A percentile compares a stretch with the other conserved stretches of the same genome.
phyloP scores from a whole-genome alignment of 2,113 vertebrate genomes.

The Albula glossodonta region DNA sequence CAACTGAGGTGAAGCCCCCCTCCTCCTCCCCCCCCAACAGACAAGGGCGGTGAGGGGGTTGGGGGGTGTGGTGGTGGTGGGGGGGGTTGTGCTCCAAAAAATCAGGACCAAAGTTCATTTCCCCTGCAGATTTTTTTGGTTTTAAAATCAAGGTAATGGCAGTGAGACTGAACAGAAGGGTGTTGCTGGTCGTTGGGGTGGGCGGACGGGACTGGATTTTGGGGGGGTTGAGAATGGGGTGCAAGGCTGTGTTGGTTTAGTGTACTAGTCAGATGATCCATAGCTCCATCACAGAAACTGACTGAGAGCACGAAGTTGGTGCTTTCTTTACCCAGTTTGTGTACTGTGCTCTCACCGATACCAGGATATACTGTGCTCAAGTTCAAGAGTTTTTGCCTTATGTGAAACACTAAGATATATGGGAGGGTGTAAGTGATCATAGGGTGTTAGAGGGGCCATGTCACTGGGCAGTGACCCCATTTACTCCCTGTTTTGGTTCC shows the following conservation, averaged over 20 bases:
- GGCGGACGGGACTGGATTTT: not conserved
- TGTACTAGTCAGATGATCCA: not conserved
- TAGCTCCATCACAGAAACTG: too few relatives aligned
- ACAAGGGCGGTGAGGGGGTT: not conserved
- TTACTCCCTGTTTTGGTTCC: too few relatives aligned
- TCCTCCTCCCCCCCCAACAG: conserved; percentile 6
- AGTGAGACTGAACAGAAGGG: conserved; percentile 4
- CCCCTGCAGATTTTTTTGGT: conserved; percentile 16
- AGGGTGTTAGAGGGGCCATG: too few relatives aligned
- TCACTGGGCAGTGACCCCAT: too few relatives aligned
- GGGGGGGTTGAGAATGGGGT: not conserved
- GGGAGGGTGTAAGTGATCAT: too few relatives aligned
- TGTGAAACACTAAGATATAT: too few relatives aligned
- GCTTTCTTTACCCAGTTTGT: not conserved
- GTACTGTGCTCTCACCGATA: not conserved
- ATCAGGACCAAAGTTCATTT: conserved; percentile 31
- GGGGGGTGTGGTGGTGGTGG: not conserved
- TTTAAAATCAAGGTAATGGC: conserved; percentile 20
- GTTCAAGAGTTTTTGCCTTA: not conserved
- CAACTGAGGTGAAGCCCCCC: conserved; percentile 3
- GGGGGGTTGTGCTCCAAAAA: conserved; percentile 16
- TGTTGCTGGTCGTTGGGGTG: not conserved
- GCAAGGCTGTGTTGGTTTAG: not conserved
- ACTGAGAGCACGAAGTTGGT: too few relatives aligned
- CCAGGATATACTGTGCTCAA: not conserved